A percentile compares a stretch with the other conserved stretches of the same genome.
phyloP scores from a whole-genome alignment of 2,797 vertebrate genomes.

The Lepidocolaptes lacrymiger region DNA sequence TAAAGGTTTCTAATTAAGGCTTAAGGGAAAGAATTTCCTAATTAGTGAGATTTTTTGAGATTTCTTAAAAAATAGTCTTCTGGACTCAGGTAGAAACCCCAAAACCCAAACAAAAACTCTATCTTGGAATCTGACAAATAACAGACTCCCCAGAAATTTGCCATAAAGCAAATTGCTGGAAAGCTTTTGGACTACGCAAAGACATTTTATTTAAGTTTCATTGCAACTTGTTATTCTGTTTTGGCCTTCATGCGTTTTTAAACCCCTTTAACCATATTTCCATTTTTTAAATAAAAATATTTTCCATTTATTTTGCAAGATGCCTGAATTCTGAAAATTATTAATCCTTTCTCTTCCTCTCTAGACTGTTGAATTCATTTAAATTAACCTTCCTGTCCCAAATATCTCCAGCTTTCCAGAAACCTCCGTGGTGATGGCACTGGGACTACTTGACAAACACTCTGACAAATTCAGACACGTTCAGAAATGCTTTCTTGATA shows the following conservation, averaged over 20 bases:
- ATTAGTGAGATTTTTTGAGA: background rate
- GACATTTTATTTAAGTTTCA: background rate
- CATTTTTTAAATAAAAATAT: background rate
- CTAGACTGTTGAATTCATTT: background rate
- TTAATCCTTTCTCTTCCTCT: background rate
- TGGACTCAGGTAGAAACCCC: background rate
- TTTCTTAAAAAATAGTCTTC: background rate
- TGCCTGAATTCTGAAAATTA: background rate
- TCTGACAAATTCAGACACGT: background rate
- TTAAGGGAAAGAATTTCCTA: background rate
- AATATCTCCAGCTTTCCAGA: background rate
- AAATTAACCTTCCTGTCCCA: background rate
- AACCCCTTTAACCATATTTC: background rate
- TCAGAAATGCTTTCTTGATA: background rate
- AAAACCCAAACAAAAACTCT: background rate
- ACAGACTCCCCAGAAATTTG: background rate
- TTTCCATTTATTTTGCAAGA: background rate
- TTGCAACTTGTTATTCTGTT: background rate
- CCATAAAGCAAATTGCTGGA: background rate
- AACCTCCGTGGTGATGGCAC: background rate
- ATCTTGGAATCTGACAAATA: background rate
- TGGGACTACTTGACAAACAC: background rate
- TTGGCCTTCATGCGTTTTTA: background rate
- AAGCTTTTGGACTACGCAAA: background rate
- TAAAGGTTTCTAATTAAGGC: background rate